Evolutionary conservation across 2,888 invertebrate genomes (phyloP), one percentile per base, ranked within the genome.

Genomic region (Drosophila pseudotakahashii): DNA sequence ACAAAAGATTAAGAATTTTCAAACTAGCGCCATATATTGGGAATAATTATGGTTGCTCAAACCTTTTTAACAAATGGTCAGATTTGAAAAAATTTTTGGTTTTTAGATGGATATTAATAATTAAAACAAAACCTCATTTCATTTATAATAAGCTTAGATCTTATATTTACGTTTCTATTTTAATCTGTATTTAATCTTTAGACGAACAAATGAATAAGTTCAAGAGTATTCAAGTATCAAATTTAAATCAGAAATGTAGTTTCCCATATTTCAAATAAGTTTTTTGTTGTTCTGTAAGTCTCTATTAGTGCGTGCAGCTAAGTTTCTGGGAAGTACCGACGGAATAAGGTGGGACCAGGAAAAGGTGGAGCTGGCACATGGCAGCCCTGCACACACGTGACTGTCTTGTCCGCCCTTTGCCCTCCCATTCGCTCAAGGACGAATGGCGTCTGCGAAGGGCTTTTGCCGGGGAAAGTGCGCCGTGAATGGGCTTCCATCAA

Each of bases 251-350:
- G 9, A 50, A 16, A 3, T 26, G 10, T 5, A 26, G 23, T 3
- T 16, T 37, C n/a, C 7, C n/a, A 11, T 55, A 36, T 14, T 19
- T 14, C 5, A 1, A 9, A n/a, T 9, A 32, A 1, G 7, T 7
- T 14, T 55, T n/a, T n/a, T n/a, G 30, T 5, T 13, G 6, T 1
- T 10, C 34, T 63, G 62, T 14, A 50, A 37, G n/a, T n/a, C 7
- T 11, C 13, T 19, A 16, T 42, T 41, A 45, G 62, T 60, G 79
- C 57, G 71, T 72, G 66, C 76, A 55, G 30, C 54, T 41, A 54
- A 36, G 66, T 64, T 61, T 57, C 68, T 44, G 16, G 14, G 26
- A 71, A 64, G 58, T 73, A 81, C 68, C 60, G 62, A 75, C 57
- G 63, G 70, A 23, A 26, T 26, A 16, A 4, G 30, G 11, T 10